Base-by-base conservation (phyloP, 1,140 invertebrate genomes). In the Hycleus phaleratus region DNA sequence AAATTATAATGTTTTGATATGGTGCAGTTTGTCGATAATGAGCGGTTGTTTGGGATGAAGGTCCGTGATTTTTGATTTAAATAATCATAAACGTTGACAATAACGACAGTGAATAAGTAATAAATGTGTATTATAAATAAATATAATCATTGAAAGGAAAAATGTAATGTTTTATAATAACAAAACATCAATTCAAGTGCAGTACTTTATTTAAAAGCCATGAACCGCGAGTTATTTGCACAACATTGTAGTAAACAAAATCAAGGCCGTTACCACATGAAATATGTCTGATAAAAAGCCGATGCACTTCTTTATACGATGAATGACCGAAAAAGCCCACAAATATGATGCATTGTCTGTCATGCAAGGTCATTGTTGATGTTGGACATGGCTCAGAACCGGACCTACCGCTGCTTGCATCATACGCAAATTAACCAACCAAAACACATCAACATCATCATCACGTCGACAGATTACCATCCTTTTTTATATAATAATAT, bases 261-360 rank as follows among this genome's bases (percentile, higher is more conserved):
- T 46, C 64, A 66, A 66, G 64, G 64, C 59, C 62, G 61, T 49
- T 40, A 55, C 25, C 52, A 26, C 57, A 54, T 56, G 48, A 62
- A 60, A 58, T 59, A 48, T 63, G 61, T 48, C 60, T 66, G 65
- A 67, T 67, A 67, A 67, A 67, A 67, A 64, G 62, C 60, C 65
- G 62, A 67, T 67, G 62, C 65, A 67, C 65, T 60, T 67, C 62
- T 65, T 66, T 61, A 59, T 63, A 63, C 53, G 61, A 64, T 56
- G 63, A 59, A 55, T 64, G 60, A 65, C 65, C 65, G 62, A 67
- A 67, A 67, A 67, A 56, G 62, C 57, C 59, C 62, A 67, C 62
- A 63, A 67, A 65, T 65, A 67, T 64, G 60, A 67, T 64, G 63
- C 65, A 67, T 65, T 67, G 65, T 67, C 65, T 64, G 62, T 54